Evolutionary conservation across 2,113 vertebrate species (phyloP).

Genomic region (Dissostichus mawsoni): DNA sequence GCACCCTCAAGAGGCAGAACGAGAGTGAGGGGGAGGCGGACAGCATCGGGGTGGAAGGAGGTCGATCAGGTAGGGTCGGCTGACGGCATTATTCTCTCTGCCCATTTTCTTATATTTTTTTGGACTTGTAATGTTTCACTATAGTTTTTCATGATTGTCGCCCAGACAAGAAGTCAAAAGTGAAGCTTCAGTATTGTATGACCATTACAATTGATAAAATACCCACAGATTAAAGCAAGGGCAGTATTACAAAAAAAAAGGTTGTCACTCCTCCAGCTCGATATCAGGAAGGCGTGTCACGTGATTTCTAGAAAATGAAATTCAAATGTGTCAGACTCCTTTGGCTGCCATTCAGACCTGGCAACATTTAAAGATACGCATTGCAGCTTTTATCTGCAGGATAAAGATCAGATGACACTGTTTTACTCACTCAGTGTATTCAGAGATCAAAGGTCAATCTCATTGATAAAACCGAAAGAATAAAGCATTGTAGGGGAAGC

Average conservation of each 20-base stretch:
- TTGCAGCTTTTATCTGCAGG: not conserved
- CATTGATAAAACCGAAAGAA: not conserved
- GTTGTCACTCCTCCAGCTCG: not conserved
- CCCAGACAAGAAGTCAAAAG: not conserved
- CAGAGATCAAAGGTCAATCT: not conserved
- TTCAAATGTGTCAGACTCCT: not conserved
- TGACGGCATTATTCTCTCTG: too few relatives aligned
- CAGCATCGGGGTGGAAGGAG: slow-evolving; percentile 37
- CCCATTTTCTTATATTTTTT: not conserved
- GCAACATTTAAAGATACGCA: not conserved
- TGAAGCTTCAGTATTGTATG: not conserved
- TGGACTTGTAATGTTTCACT: not conserved
- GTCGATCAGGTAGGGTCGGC: slow-evolving; percentile 75
- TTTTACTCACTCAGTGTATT: not conserved
- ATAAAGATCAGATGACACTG: not conserved
- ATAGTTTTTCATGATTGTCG: not conserved
- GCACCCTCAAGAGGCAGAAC: slow-evolving; percentile 12
- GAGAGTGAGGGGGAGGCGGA: not conserved
- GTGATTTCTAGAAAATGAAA: not conserved
- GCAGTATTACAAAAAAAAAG: not conserved
- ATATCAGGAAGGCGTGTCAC: not conserved
- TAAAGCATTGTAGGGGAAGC: not conserved
- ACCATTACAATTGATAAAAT: not conserved
- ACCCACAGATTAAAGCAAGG: not conserved
- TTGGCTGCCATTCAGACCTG: not conserved